Base-by-base conservation (phyloP, 2,113 vertebrate species). In the Macquaria australasica region DNA sequence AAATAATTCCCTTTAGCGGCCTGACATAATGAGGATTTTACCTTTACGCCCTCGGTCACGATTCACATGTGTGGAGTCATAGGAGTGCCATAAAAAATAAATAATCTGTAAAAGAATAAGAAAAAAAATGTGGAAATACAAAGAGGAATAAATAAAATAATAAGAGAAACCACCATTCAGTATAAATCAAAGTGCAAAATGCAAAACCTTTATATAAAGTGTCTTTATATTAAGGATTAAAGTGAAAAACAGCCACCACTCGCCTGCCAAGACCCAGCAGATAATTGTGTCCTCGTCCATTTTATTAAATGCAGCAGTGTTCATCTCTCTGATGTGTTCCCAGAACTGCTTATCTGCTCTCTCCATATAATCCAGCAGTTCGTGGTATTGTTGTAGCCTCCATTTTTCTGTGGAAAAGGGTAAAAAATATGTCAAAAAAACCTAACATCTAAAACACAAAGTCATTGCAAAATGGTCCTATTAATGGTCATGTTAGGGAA, bases 291-390 rank as follows among this genome's bases (percentile, higher is more conserved):
- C 28, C 60, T 64, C 31, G 2, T 39, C 68, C 43, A 5, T 50
- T 20, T 63, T 8, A 80, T 82, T 67, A 48, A 67, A 67, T 28
- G 37, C 15, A 59, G 53, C 79, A 21, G 62, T 23, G 28, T 63
- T 62, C n/a, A 18, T 68, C 12, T 28, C 45, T 53, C 50, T 21
- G 51, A 59, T 50, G 51, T 37, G 20, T 82, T 67, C 79, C 60
- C 37, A 58, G 70, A 73, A 73, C 50, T 58, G 39, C 79, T 71
- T 23, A 8, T 60, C 39, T 69, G 39, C 66, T 73, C 79, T 23
- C 69, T 73, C 41, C 15, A 15, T 28, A 15, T 68, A 21, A 25
- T 50, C 51, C 63, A 8, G 63, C 12, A n/a, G 7, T 67, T 84
- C 51, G 14, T 25, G 37, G 67, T 66, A 51, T 39, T 73, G 31